A percentile compares a stretch with the other conserved stretches of the same genome.
These are phyloP conservation scores for Falco peregrinus DNA, from an alignment of 2,797 vertebrate species.

Conservation along the genomic window DNA sequence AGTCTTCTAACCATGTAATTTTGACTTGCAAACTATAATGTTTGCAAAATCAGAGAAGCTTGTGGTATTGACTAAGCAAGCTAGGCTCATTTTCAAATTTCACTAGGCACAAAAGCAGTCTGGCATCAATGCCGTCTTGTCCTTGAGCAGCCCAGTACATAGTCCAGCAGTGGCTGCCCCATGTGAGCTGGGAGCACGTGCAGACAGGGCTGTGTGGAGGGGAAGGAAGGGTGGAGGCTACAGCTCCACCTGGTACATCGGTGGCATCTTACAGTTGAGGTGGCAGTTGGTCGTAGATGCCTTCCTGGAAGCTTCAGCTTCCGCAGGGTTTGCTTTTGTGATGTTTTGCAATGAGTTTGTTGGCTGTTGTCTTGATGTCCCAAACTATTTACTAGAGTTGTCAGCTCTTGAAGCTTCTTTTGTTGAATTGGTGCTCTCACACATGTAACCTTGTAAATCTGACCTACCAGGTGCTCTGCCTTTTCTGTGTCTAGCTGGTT, in stretches of 20 bases:
- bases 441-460: not conserved
- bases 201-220: not conserved
- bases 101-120: not conserved
- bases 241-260: not conserved
- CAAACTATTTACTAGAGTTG: not conserved
- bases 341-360: not conserved
- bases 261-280: not conserved
- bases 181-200: fast-evolving
- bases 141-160: fast-evolving
- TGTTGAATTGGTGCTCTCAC: not conserved
- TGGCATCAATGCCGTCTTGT: fast-evolving
- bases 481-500: not conserved
- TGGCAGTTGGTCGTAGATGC: not conserved
- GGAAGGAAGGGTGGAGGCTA: not conserved
- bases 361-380: not conserved
- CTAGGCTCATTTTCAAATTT: not conserved
- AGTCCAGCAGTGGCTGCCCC: fast-evolving
- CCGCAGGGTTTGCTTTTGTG: not conserved
- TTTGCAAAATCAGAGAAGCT: not conserved
- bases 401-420: not conserved
- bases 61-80: not conserved
- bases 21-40: not conserved
- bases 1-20: not conserved
- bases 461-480: not conserved
- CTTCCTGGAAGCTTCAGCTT: not conserved